Evolutionary conservation across 2,888 invertebrate species (phyloP).

Genomic region (Octodonta nipae): DNA sequence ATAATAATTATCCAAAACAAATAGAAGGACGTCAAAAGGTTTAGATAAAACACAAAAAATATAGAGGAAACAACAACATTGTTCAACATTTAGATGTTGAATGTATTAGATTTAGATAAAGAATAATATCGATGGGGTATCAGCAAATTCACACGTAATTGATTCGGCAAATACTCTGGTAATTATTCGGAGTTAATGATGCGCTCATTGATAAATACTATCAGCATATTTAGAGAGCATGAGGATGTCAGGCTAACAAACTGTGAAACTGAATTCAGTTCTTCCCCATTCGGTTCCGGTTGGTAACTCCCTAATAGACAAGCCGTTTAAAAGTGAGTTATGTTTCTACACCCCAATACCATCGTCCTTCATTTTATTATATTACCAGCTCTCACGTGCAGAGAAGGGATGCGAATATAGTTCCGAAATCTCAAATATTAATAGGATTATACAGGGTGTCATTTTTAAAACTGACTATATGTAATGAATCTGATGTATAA

Average conservation of each 20-base stretch:
- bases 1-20: too few species aligned
- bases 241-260: background rate
- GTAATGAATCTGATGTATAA: too few species aligned
- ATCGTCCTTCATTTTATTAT: too few species aligned
- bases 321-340: slow-evolving; percentile 15
- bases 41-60: too few species aligned
- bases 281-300: background rate
- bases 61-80: too few species aligned
- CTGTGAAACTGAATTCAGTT: background rate
- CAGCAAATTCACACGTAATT: slow-evolving; percentile 17
- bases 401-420: too few species aligned
- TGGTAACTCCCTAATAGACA: slow-evolving; percentile 7
- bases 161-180: slow-evolving; percentile 20
- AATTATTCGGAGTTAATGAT: slow-evolving; percentile 24
- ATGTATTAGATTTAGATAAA: background rate
- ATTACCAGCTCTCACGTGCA: too few species aligned
- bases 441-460: too few species aligned
- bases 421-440: too few species aligned
- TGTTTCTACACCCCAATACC: slow-evolving; percentile 17
- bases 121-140: background rate
- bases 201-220: slow-evolving; percentile 24
- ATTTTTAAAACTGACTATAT: too few species aligned
- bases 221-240: slow-evolving; percentile 19
- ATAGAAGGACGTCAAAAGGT: too few species aligned
- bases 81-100: background rate